A percentile compares a stretch with the other conserved stretches of the same genome.
These are phyloP conservation scores for Peromyscus californicus DNA, from an alignment of 2,113 vertebrate genomes.

Conservation along the genomic window DNA sequence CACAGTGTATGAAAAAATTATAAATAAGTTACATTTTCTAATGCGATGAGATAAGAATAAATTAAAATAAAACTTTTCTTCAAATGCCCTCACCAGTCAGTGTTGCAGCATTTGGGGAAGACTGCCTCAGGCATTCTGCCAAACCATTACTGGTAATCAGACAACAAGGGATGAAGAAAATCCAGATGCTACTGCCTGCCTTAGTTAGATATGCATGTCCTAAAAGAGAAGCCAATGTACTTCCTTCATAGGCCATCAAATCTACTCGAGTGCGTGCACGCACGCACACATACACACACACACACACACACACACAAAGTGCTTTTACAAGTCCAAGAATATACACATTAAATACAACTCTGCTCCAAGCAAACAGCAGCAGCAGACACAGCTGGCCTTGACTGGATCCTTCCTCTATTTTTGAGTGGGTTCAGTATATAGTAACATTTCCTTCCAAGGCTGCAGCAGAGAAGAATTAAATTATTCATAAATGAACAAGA, in stretches of 20 bases:
- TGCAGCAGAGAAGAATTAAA: conserved; percentile 50
- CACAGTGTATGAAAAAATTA: neutral
- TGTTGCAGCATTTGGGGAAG: conserved; percentile 30
- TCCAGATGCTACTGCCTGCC: conserved; percentile 55
- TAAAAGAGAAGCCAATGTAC: conserved; percentile 58
- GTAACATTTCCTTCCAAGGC: conserved; percentile 24
- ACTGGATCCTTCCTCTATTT: conserved; percentile 14
- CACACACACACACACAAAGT: neutral
- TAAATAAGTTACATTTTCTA: conserved; percentile 44
- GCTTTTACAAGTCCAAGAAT: conserved; percentile 47
- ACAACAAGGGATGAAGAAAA: conserved; percentile 60
- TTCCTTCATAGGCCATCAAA: conserved; percentile 58
- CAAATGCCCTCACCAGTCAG: neutral
- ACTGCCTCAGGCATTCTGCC: conserved; percentile 67
- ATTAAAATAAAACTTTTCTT: conserved; percentile 51
- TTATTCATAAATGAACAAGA: conserved; percentile 61
- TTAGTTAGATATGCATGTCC: conserved; percentile 72
- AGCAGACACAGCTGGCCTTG: conserved; percentile 11
- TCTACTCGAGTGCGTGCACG: neutral
- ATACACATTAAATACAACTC: conserved; percentile 57
- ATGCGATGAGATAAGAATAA: conserved; percentile 31
- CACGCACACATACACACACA: neutral
- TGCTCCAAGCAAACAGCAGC: conserved; percentile 28
- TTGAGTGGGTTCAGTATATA: conserved; percentile 46
- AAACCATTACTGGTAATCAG: conserved; percentile 71